Percentiles rank a stretch among this genome's conserved stretches.
Evolutionary conservation across 2,797 vertebrate species (phyloP).

Genomic region (Basileuterus tristriatus): DNA sequence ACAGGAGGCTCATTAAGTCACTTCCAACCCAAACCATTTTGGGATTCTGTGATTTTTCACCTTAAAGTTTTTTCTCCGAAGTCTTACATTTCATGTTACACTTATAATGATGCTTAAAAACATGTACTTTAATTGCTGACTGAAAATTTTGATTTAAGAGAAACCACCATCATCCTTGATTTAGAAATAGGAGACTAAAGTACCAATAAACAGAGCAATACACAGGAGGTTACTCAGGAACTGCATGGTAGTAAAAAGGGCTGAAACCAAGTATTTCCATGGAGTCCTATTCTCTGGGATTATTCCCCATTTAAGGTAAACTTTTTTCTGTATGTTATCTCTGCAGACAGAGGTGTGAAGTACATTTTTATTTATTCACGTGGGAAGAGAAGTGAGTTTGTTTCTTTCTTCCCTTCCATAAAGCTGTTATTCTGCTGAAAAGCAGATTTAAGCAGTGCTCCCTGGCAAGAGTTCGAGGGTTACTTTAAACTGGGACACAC

Average conservation of each 20-base stretch:
- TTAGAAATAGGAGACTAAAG: neutral
- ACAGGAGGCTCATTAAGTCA: neutral
- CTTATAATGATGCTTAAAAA: neutral
- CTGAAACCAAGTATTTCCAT: neutral
- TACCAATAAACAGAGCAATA: neutral
- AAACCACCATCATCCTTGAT: neutral
- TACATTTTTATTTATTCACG: neutral
- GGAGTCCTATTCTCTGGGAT: neutral
- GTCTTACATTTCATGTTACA: neutral
- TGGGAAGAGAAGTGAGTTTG: neutral
- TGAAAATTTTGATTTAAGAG: neutral
- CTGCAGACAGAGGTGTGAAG: neutral
- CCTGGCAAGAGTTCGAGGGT: neutral
- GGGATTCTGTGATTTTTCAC: neutral
- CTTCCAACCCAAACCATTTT: neutral
- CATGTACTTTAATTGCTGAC: neutral
- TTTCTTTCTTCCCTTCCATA: neutral
- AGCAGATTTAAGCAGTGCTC: neutral
- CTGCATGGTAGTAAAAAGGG: neutral
- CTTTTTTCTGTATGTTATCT: neutral
- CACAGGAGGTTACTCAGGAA: neutral
- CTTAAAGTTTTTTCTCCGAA: neutral
- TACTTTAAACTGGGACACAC: neutral
- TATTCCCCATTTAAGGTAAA: neutral
- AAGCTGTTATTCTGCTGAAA: conserved; percentile 1